These are phyloP conservation scores for Mionectes olivaceus DNA, from an alignment of 2,797 vertebrate genomes.

Conservation along the genomic window DNA sequence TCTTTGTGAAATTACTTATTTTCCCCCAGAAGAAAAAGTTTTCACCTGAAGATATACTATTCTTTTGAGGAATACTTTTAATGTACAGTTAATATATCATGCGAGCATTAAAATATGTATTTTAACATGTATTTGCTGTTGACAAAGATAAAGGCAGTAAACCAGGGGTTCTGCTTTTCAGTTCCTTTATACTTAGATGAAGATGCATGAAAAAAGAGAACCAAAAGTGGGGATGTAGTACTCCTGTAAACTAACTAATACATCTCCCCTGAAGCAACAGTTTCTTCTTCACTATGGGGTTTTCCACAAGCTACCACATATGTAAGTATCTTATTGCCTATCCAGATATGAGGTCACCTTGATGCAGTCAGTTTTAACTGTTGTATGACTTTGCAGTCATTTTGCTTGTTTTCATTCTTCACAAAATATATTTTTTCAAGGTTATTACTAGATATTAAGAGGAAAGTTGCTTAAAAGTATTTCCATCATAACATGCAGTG, in stretches of 20 bases:
- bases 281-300: not conserved
- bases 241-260: not conserved
- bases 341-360: not conserved
- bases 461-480: not conserved
- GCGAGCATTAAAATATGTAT: not conserved
- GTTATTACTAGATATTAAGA: not conserved
- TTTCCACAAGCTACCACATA: not conserved
- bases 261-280: not conserved
- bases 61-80: not conserved
- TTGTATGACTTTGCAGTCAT: not conserved
- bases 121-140: not conserved
- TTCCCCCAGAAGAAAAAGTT: not conserved
- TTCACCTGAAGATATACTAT: not conserved
- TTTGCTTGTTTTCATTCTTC: not conserved
- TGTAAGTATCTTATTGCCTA: not conserved
- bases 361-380: not conserved
- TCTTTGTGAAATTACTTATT: not conserved
- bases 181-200: not conserved
- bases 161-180: not conserved
- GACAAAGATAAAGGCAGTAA: not conserved
- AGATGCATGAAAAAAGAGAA: not conserved
- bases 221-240: not conserved
- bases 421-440: not conserved
- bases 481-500: not conserved
- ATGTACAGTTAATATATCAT: not conserved